These are phyloP conservation scores for Porites divaricata DNA, from an alignment of 92 coral and sea anemone genomes.

Conservation along the genomic window DNA sequence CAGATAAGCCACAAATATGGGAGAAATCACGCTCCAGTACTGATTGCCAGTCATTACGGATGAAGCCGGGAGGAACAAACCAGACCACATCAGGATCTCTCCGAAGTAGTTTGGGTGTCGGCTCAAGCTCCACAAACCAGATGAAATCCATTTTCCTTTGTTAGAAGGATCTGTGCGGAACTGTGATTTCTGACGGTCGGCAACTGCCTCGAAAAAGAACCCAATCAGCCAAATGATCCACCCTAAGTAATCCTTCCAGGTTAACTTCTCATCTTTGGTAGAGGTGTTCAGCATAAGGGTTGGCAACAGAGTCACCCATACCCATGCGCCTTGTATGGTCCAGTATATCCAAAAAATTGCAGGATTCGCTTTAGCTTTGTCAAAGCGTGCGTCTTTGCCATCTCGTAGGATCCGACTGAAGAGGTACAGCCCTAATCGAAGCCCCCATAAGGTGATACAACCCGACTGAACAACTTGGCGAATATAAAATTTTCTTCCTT, in stretches of 20 bases:
- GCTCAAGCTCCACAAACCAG: slow-evolving; percentile 93
- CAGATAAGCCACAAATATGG: slow-evolving; percentile 79
- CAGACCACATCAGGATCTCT: slow-evolving; percentile 90
- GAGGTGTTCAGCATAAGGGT: slow-evolving; percentile 84
- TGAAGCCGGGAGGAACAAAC: slow-evolving; percentile 86
- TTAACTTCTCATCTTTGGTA: slow-evolving; percentile 63
- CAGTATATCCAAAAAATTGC: slow-evolving; percentile 72
- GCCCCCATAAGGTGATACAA: slow-evolving; percentile 91
- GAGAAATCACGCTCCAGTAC: slow-evolving; percentile 80
- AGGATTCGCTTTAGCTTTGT: slow-evolving; percentile 88
- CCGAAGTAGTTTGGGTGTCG: slow-evolving; percentile 97
- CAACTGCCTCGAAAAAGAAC: slow-evolving; percentile 74
- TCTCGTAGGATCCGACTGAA: slow-evolving; percentile 83
- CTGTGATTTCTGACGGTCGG: slow-evolving; percentile 89
- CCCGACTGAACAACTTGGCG: slow-evolving; percentile 90
- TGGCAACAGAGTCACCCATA: slow-evolving; percentile 82
- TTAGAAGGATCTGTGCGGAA: slow-evolving; percentile 83
- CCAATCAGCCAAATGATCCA: slow-evolving; percentile 92
- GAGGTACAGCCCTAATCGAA: slow-evolving; percentile 84
- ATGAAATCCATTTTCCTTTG: slow-evolving; percentile 88
- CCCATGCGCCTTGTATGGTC: slow-evolving; percentile 94
- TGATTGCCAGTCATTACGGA: slow-evolving; percentile 91
- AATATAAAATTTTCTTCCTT: slow-evolving; percentile 60
- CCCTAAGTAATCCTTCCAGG: slow-evolving; percentile 93
- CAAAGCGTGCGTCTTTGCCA: slow-evolving; percentile 85